Evolutionary conservation across 2,797 vertebrate species (phyloP).

Genomic region (Melanotaenia maccullochi): DNA sequence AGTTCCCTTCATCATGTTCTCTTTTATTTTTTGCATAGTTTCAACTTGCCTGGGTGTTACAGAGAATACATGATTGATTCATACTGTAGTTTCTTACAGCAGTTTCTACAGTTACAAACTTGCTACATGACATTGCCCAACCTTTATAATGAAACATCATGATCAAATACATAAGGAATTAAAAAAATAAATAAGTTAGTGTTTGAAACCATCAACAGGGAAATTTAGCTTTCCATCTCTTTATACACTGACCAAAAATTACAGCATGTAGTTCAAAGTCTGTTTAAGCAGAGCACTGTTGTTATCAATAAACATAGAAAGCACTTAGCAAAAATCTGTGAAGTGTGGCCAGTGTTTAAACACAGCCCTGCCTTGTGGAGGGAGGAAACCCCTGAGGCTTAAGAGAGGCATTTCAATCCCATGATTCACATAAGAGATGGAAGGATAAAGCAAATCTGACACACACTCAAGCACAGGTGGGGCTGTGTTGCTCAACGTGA

Average conservation of each 20-base stretch:
- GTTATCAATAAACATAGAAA: conserved; percentile 29
- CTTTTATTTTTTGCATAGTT: conserved; percentile 24
- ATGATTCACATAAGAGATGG: conserved; percentile 68
- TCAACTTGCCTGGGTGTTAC: conserved; percentile 33
- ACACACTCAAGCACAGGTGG: conserved; percentile 33
- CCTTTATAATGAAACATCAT: neutral
- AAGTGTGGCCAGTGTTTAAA: conserved; percentile 67
- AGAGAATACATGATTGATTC: conserved; percentile 7
- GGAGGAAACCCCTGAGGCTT: conserved; percentile 66
- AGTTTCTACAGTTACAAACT: neutral
- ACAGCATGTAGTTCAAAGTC: conserved; percentile 5
- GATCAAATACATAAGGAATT: neutral
- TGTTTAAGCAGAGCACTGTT: conserved; percentile 12
- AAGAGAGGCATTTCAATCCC: conserved; percentile 65
- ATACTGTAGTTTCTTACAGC: conserved; percentile 19
- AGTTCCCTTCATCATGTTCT: conserved; percentile 23
- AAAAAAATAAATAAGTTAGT: neutral
- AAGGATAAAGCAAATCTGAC: conserved; percentile 56
- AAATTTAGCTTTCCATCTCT: neutral
- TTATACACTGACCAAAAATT: neutral
- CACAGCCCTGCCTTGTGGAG: conserved; percentile 52
- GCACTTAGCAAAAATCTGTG: conserved; percentile 42
- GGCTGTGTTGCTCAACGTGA: conserved; percentile 53
- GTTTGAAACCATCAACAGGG: neutral
- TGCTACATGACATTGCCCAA: neutral